Evolutionary conservation across 2,888 invertebrate genomes (phyloP).

Genomic region (Epinotia bilunana): DNA sequence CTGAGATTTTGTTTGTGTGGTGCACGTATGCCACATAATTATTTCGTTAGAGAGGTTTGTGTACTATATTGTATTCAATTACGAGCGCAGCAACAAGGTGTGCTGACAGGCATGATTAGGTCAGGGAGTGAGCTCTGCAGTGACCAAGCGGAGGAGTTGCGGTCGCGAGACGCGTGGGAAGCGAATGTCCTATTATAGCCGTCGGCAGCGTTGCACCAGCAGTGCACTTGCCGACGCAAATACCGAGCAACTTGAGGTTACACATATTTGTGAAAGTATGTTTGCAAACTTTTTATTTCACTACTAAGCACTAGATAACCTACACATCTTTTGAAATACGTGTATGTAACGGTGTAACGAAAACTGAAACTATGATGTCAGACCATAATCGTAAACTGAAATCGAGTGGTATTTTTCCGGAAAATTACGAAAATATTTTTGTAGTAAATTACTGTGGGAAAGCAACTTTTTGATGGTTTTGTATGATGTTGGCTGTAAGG

Average conservation of each 20-base stretch:
- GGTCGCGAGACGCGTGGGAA: conserved; percentile 72
- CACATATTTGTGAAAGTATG: conserved; percentile 12
- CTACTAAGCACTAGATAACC: neutral
- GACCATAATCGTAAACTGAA: neutral
- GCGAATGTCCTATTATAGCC: conserved; percentile 61
- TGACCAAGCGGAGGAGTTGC: conserved; percentile 61
- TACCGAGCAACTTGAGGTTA: conserved; percentile 6
- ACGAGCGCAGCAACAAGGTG: conserved; percentile 7
- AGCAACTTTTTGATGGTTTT: no score
- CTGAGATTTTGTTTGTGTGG: no score
- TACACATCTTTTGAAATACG: no score
- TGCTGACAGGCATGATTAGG: conserved; percentile 28
- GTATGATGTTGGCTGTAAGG: no score
- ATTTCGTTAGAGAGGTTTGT: neutral
- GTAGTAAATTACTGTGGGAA: neutral
- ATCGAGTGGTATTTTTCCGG: neutral
- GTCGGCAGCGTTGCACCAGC: conserved; percentile 44
- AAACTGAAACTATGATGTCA: no score
- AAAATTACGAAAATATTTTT: neutral
- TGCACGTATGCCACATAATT: no score
- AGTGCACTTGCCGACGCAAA: conserved; percentile 35
- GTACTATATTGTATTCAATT: conserved; percentile 3
- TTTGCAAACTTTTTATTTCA: neutral
- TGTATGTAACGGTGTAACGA: no score
- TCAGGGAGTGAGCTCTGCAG: conserved; percentile 22